Percentiles rank a stretch among this genome's conserved stretches.
Conservation (phyloP, 2,113 vertebrate genomes). For the Silurus meridionalis region DNA sequence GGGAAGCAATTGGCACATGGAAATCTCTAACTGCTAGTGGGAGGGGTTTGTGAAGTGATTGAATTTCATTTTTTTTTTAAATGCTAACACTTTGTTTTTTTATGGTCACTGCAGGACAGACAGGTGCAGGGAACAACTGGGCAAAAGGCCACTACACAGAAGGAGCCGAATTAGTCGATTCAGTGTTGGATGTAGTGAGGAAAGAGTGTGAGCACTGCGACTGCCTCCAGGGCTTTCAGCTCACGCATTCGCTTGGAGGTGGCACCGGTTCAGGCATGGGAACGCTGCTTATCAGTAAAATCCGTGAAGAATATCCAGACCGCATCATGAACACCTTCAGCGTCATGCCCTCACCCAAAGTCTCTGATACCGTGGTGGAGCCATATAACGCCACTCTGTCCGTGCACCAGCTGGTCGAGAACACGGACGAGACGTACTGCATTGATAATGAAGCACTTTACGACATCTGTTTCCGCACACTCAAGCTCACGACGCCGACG, state of each 20-base stretch:
- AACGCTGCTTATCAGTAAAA: constrained; percentile 92
- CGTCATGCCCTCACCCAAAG: constrained; percentile 93
- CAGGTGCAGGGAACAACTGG: constrained; percentile 95
- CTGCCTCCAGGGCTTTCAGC: constrained; percentile 89
- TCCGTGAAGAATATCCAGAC: constrained; percentile 90
- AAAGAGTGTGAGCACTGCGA: constrained; percentile 91
- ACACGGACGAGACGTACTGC: constrained; percentile 95
- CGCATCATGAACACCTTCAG: constrained; percentile 97
- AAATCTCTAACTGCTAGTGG: background rate
- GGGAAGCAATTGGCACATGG: constrained; percentile 26
- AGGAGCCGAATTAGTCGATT: constrained; percentile 90
- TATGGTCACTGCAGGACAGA: constrained; percentile 80
- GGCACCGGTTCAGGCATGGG: constrained; percentile 92
- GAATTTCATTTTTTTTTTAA: constrained; percentile 33
- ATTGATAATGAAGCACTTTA: constrained; percentile 95
- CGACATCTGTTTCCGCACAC: constrained; percentile 92
- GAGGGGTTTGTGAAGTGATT: constrained; percentile 6
- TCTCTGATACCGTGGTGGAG: constrained; percentile 92
- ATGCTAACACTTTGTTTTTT: constrained; percentile 36
- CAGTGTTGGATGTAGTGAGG: constrained; percentile 85
- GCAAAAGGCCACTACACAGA: constrained; percentile 94
- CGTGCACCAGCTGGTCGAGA: constrained; percentile 90
- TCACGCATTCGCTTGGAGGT: constrained; percentile 84
- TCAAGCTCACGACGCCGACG: constrained; percentile 89
- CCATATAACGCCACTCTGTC: constrained; percentile 91